Percentiles rank a stretch among this genome's conserved stretches.
These are phyloP conservation scores for Cuculus canorus DNA, from an alignment of 2,797 vertebrate genomes.

Conservation along the genomic window DNA sequence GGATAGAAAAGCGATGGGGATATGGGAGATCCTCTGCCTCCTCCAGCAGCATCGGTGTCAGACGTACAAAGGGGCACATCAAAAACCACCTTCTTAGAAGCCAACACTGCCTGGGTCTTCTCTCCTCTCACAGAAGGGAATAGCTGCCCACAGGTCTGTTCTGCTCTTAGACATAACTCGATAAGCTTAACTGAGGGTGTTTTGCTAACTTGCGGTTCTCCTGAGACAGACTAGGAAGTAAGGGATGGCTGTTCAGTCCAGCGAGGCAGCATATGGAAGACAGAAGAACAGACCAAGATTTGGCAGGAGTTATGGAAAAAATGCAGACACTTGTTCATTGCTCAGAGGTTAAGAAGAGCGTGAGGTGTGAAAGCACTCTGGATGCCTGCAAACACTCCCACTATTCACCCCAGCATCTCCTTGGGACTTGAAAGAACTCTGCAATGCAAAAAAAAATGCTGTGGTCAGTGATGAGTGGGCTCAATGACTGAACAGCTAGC, in stretches of 20 bases:
- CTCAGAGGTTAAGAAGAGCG: neutral
- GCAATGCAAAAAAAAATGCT: neutral
- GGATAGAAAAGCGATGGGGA: neutral
- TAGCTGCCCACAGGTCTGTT: neutral
- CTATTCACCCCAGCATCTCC: neutral
- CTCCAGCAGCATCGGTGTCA: neutral
- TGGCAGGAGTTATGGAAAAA: neutral
- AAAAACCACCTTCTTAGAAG: neutral
- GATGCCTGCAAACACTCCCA: neutral
- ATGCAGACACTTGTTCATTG: rapidly evolving
- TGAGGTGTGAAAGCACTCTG: rapidly evolving
- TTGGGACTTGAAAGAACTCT: neutral
- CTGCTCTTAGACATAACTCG: neutral
- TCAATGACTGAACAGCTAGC: neutral
- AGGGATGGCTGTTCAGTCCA: neutral
- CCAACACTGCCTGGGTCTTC: neutral
- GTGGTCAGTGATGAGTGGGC: neutral
- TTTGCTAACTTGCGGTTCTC: neutral
- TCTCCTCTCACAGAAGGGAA: neutral
- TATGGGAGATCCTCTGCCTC: neutral
- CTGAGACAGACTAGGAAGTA: neutral
- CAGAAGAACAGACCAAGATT: neutral
- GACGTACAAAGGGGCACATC: neutral
- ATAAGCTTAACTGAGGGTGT: neutral
- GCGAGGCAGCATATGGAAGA: neutral